phyloP scores from a whole-genome alignment of 1,140 invertebrate species.

The Vanessa atalanta region DNA sequence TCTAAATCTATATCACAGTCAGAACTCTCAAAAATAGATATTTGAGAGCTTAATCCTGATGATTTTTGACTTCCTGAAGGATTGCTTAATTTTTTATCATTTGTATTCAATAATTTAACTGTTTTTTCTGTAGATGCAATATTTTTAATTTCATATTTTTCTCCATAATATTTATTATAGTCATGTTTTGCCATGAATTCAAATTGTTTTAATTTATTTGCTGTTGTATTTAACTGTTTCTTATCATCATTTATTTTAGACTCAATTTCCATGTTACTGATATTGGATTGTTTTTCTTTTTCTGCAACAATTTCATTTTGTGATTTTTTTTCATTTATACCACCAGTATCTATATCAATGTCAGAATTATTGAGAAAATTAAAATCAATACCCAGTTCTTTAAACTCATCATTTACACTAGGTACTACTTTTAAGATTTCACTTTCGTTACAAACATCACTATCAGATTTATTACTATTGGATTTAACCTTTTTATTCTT shows the following conservation, averaged over 20 bases:
- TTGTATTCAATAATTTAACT: constrained; percentile 14
- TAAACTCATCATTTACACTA: constrained; percentile 74
- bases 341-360: constrained; percentile 31
- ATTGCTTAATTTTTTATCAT: constrained; percentile 33
- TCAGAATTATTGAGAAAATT: constrained; percentile 24
- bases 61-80: constrained; percentile 30
- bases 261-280: constrained; percentile 6
- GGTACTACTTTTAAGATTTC: constrained; percentile 66
- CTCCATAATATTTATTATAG: constrained; percentile 55
- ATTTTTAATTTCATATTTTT: constrained; percentile 37
- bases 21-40: constrained; percentile 77
- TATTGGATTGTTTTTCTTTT: constrained; percentile 27
- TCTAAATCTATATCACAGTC: constrained; percentile 78
- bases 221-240: constrained; percentile 43
- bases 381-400: constrained; percentile 64
- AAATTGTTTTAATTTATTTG: constrained; percentile 71
- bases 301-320: constrained; percentile 11
- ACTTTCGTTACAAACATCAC: constrained; percentile 34
- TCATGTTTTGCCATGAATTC: constrained; percentile 60
- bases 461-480: constrained; percentile 23
- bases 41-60: constrained; percentile 61
- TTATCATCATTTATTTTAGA: constrained; percentile 29
- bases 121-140: constrained; percentile 22
- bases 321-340: constrained; percentile 8
- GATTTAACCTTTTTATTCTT: constrained; percentile 30